phyloP scores from a whole-genome alignment of 1,140 invertebrate genomes.

The Apis laboriosa region DNA sequence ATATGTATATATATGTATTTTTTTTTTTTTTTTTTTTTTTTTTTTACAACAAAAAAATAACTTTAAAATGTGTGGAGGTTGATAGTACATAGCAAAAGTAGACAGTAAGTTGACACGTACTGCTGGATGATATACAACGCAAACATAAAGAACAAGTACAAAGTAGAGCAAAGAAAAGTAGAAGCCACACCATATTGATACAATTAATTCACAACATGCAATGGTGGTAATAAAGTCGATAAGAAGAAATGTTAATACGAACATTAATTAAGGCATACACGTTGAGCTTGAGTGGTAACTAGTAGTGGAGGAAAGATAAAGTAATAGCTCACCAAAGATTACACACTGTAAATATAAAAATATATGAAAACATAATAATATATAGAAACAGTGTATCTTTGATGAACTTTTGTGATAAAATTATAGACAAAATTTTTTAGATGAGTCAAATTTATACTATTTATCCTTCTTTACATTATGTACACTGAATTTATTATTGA shows the following conservation, averaged over 20 bases:
- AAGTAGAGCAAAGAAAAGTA: slow-evolving; percentile 65
- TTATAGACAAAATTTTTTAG: slow-evolving; percentile 71
- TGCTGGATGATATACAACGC: slow-evolving; percentile 61
- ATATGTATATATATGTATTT: not conserved
- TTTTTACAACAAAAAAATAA: slow-evolving; percentile 47
- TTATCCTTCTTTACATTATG: slow-evolving; percentile 77
- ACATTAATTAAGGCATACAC: slow-evolving; percentile 54
- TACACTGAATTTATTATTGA: slow-evolving; percentile 74
- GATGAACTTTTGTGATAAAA: slow-evolving; percentile 71
- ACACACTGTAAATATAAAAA: slow-evolving; percentile 8
- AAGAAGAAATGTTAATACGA: slow-evolving; percentile 44
- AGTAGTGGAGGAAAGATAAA: slow-evolving; percentile 64
- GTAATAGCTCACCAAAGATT: slow-evolving; percentile 70
- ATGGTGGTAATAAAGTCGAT: slow-evolving; percentile 46
- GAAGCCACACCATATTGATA: slow-evolving; percentile 65
- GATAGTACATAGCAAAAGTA: slow-evolving; percentile 77
- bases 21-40: not conserved
- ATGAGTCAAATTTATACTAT: slow-evolving; percentile 75
- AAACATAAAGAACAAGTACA: slow-evolving; percentile 58
- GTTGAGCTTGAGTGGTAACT: slow-evolving; percentile 49
- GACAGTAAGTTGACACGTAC: slow-evolving; percentile 71
- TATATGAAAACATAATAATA: not conserved
- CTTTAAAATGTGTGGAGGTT: slow-evolving; percentile 48
- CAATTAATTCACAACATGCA: slow-evolving; percentile 62
- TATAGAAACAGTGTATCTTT: slow-evolving; percentile 55